These are phyloP conservation scores for Drosophila kambysellisi DNA, from an alignment of 2,888 invertebrate species.

Conservation along the genomic window DNA sequence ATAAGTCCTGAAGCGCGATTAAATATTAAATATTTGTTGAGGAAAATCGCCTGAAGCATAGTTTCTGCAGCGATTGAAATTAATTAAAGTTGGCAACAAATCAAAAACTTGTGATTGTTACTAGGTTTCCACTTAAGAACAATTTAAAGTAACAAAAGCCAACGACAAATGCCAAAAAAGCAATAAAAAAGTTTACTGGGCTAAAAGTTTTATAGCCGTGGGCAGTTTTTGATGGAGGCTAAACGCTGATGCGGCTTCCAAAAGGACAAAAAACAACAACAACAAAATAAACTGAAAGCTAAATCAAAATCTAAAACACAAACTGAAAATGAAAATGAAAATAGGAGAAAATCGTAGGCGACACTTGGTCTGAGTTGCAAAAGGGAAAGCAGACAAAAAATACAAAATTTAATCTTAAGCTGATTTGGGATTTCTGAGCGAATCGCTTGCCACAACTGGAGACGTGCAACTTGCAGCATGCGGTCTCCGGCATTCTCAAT, in stretches of 20 bases:
- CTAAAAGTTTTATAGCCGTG: constrained; percentile 55
- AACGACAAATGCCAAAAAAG: not conserved
- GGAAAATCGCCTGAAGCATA: not conserved
- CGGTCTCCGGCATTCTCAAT: not conserved
- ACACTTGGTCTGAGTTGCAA: constrained; percentile 19
- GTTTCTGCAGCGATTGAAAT: not conserved
- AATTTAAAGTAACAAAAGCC: not conserved
- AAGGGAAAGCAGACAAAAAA: constrained; percentile 48
- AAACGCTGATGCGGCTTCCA: constrained; percentile 25
- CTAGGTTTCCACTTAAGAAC: not conserved
- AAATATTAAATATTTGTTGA: not conserved
- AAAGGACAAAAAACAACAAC: constrained; percentile 1
- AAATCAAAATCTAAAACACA: not conserved
- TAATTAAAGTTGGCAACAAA: not conserved
- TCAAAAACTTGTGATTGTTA: not conserved
- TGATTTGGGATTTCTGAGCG: constrained; percentile 66
- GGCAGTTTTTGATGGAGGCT: constrained; percentile 42
- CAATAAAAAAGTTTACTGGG: constrained; percentile 14
- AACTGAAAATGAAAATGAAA: not conserved
- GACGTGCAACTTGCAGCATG: constrained; percentile 23
- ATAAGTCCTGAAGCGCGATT: not conserved
- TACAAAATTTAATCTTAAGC: constrained; percentile 66
- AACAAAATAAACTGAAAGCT: not conserved
- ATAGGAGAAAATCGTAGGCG: not conserved
- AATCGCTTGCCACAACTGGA: not conserved